phyloP scores from a whole-genome alignment of 2,797 vertebrate genomes.

The Hephaestus fuliginosus region DNA sequence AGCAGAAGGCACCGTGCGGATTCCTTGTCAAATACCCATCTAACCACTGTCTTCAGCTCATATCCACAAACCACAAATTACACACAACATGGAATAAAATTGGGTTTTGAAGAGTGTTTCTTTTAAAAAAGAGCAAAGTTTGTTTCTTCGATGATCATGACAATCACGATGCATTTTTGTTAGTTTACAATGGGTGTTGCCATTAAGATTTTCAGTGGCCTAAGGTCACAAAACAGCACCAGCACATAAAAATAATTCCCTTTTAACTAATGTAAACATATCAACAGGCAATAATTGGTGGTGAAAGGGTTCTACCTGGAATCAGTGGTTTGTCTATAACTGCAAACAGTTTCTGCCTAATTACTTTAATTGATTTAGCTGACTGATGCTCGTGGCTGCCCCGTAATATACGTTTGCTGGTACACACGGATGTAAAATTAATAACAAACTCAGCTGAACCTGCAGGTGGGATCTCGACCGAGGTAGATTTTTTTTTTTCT shows the following conservation, averaged over 20 bases:
- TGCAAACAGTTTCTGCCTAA: slow-evolving; percentile 23
- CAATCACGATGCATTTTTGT: neutral
- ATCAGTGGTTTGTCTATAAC: slow-evolving; percentile 24
- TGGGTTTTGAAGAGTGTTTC: neutral
- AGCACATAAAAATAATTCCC: slow-evolving; percentile 4
- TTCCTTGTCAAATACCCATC: slow-evolving; percentile 72
- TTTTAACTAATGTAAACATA: slow-evolving; percentile 41
- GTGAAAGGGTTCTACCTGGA: slow-evolving; percentile 7
- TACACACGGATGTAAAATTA: slow-evolving; percentile 13
- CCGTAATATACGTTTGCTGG: neutral
- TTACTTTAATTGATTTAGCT: slow-evolving; percentile 50
- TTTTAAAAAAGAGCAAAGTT: neutral
- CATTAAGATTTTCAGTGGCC: slow-evolving; percentile 3
- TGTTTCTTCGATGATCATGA: neutral
- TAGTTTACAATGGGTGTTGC: slow-evolving; percentile 30
- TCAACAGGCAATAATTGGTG: slow-evolving; percentile 40
- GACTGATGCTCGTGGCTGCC: slow-evolving; percentile 37
- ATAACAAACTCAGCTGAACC: slow-evolving; percentile 48
- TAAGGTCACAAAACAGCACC: slow-evolving; percentile 17
- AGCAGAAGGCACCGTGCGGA: slow-evolving; percentile 60
- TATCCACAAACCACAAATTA: slow-evolving; percentile 75
- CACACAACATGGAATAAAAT: slow-evolving; percentile 49
- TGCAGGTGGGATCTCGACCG: slow-evolving; percentile 31
- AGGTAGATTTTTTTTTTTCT: neutral
- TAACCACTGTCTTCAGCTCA: slow-evolving; percentile 71